phyloP scores from a whole-genome alignment of 2,113 vertebrate genomes.

The Pyxicephalus adspersus region DNA sequence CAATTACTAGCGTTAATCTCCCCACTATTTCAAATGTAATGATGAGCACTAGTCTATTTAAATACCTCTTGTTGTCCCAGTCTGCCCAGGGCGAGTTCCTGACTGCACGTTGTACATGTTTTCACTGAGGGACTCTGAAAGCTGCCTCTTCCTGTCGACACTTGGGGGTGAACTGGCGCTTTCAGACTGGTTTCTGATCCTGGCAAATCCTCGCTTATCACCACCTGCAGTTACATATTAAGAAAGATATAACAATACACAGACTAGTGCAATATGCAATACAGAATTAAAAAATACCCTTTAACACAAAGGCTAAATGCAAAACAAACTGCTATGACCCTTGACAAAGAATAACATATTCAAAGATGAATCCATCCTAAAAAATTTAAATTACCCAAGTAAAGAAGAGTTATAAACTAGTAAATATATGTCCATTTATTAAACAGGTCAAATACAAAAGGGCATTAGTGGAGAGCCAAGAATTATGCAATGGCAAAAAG shows the following conservation, averaged over 20 bases:
- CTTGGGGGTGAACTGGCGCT: slow-evolving; percentile 62
- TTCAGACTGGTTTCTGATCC: slow-evolving; percentile 68
- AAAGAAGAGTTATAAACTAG: too few relatives aligned
- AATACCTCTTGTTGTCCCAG: slow-evolving; percentile 74
- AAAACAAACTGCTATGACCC: too few relatives aligned
- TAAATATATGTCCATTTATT: too few relatives aligned
- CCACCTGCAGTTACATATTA: slow-evolving; percentile 70
- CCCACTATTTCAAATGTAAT: too few relatives aligned
- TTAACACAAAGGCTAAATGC: not conserved
- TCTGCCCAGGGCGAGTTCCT: slow-evolving; percentile 66
- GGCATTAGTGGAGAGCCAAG: too few relatives aligned
- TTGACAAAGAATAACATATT: not conserved
- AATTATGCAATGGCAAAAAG: too few relatives aligned
- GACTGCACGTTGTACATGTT: slow-evolving; percentile 68
- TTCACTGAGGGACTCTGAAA: slow-evolving; percentile 67
- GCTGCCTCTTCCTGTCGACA: slow-evolving; percentile 66
- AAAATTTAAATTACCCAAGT: not conserved
- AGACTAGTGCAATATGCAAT: too few relatives aligned
- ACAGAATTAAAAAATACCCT: not conserved
- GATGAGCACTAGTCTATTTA: slow-evolving; percentile 33
- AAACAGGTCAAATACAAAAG: too few relatives aligned
- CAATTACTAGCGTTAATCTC: too few relatives aligned
- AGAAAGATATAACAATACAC: not conserved
- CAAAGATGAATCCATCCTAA: not conserved
- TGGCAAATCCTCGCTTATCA: slow-evolving; percentile 66